Evolutionary conservation across 2,797 vertebrate species (phyloP).

Genomic region (Clarias fuscus): DNA sequence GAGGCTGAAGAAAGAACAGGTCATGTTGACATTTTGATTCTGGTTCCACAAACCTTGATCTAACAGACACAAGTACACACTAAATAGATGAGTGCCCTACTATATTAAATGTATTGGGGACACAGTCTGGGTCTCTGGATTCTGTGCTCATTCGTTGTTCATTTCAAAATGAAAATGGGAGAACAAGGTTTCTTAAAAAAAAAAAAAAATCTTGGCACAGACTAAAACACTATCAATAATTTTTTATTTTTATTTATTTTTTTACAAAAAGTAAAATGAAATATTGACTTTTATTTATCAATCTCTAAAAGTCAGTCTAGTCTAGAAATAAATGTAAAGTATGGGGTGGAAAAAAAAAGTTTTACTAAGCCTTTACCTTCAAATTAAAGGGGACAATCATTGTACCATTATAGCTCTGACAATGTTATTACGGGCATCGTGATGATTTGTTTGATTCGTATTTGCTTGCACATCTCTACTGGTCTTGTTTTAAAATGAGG

Average conservation of each 20-base stretch:
- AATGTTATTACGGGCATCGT: not conserved
- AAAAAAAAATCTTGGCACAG: not conserved
- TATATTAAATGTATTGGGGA: conserved; percentile 45
- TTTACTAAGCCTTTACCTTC: not conserved
- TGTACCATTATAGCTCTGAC: not conserved
- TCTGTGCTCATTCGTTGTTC: conserved; percentile 5
- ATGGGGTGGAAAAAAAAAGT: not conserved
- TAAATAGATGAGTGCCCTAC: conserved; percentile 36
- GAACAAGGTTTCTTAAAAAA: not conserved
- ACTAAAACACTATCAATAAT: not conserved
- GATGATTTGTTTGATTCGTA: not conserved
- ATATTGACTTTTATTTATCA: not conserved
- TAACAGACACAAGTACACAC: conserved; percentile 48
- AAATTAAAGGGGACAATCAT: not conserved
- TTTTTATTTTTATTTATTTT: too few species aligned
- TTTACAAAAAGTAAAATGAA: not conserved
- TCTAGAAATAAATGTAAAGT: not conserved
- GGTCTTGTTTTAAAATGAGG: conserved; percentile 57
- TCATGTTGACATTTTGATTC: conserved; percentile 31
- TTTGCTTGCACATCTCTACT: conserved; percentile 39
- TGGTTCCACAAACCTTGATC: conserved; percentile 41
- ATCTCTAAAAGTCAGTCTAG: not conserved
- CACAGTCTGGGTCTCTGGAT: conserved; percentile 38
- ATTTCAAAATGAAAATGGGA: not conserved
- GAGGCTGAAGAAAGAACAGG: conserved; percentile 34